Evolutionary conservation across 1,140 invertebrate species (phyloP).

Genomic region (Drosophila guanche): DNA sequence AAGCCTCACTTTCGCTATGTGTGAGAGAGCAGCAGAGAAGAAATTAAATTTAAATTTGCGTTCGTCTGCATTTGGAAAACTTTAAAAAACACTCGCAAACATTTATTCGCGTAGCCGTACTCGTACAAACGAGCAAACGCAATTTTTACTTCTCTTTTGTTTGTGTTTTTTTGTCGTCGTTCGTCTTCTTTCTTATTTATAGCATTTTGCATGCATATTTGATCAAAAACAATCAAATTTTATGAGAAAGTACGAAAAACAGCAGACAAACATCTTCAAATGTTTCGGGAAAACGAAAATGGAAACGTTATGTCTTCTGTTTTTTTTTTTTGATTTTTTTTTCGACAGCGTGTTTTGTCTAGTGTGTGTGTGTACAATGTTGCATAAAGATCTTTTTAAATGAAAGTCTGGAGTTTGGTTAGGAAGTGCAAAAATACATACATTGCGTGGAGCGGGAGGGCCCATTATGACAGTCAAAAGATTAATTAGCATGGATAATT

Average conservation of each 20-base stretch:
- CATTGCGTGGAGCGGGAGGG: background rate
- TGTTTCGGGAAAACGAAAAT: conserved; percentile 37
- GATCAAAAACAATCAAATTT: conserved; percentile 48
- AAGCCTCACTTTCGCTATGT: conserved; percentile 34
- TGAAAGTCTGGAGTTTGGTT: conserved; percentile 22
- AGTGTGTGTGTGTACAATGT: background rate
- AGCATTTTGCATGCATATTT: conserved; percentile 47
- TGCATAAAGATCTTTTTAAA: conserved; percentile 39
- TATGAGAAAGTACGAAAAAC: conserved; percentile 21
- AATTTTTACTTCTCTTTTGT: conserved; percentile 12
- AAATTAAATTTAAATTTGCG: conserved; percentile 46
- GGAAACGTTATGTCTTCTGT: conserved; percentile 20
- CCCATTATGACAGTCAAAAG: too few relatives aligned
- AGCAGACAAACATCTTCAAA: conserved; percentile 27
- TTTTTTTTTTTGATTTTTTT: background rate
- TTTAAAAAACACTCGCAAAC: conserved; percentile 21
- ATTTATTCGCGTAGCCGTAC: background rate
- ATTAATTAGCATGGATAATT: too few relatives aligned
- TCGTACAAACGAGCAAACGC: conserved; percentile 6
- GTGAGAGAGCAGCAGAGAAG: conserved; percentile 17
- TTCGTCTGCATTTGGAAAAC: conserved; percentile 39
- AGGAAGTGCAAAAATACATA: conserved; percentile 32
- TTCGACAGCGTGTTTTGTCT: too few relatives aligned
- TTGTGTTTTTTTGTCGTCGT: conserved; percentile 2
- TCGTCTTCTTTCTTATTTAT: conserved; percentile 22